Conservation (phyloP, 2,888 invertebrate genomes). For the Dolichopus griseipennis region DNA sequence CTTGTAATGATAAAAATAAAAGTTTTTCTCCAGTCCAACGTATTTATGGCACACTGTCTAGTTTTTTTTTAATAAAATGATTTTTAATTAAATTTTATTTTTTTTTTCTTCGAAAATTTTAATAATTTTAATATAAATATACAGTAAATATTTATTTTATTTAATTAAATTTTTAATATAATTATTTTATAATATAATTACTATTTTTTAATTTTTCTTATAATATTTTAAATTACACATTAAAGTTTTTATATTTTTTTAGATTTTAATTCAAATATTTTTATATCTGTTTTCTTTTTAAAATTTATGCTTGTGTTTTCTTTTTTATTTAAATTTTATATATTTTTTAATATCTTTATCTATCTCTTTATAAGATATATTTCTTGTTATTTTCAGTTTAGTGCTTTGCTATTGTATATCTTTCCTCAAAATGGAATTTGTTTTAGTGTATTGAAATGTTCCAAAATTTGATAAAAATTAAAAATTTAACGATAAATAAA, state of each 20-base stretch:
- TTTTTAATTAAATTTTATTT: neutral
- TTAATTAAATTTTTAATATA: neutral
- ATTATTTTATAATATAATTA: neutral
- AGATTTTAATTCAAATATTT: neutral
- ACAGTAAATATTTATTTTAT: constrained; percentile 2
- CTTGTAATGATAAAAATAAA: no score
- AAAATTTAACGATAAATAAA: no score
- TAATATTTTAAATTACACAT: constrained; percentile 5
- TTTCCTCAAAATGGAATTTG: neutral
- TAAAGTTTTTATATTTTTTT: neutral
- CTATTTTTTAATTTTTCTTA: constrained; percentile 2
- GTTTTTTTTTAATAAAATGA: neutral
- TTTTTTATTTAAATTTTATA: neutral
- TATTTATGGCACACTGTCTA: no score
- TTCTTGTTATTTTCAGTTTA: no score
- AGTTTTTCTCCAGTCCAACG: no score
- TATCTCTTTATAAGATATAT: no score
- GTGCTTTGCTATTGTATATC: neutral
- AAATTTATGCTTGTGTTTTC: no score
- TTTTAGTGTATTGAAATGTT: neutral
- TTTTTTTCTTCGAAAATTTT: neutral
- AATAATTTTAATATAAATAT: constrained; percentile 3
- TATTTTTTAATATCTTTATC: no score
- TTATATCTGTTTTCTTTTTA: no score
- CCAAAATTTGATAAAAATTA: neutral